Evolutionary conservation across 2,888 invertebrate species (phyloP).

Genomic region (Mythimna lalbum): DNA sequence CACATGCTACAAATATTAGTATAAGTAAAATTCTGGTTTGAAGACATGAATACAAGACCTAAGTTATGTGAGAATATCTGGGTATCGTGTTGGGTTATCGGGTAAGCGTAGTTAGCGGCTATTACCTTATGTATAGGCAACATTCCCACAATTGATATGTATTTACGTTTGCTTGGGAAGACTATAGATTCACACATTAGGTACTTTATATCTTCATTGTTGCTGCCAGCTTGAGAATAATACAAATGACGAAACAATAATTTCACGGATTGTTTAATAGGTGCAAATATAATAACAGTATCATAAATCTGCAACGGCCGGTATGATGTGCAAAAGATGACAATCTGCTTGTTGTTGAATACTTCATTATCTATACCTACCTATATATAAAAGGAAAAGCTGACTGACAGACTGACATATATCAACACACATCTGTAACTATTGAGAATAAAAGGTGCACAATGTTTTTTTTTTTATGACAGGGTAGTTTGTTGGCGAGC

Average conservation of each 20-base stretch:
- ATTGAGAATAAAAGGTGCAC: no score
- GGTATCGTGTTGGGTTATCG: background rate
- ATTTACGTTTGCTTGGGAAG: constrained; percentile 8
- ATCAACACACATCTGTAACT: no score
- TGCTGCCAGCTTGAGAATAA: constrained; percentile 15
- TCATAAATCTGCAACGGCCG: no score
- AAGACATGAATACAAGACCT: background rate
- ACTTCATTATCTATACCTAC: no score
- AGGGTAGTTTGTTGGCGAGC: no score
- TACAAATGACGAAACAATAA: background rate
- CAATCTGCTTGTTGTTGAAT: background rate
- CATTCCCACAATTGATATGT: constrained; percentile 39
- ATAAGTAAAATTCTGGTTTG: background rate
- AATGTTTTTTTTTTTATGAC: no score
- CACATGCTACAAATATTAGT: background rate
- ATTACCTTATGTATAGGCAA: background rate
- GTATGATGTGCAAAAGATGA: background rate
- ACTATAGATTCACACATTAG: constrained; percentile 29
- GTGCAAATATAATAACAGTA: background rate
- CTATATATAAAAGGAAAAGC: no score
- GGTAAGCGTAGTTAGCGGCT: background rate
- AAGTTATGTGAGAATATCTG: background rate
- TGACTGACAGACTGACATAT: no score
- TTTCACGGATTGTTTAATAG: background rate
- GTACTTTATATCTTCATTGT: constrained; percentile 8